Percentiles rank a stretch among this genome's conserved stretches.
Evolutionary conservation across 2,888 invertebrate genomes (phyloP).

Genomic region (Cybosia mesomella): DNA sequence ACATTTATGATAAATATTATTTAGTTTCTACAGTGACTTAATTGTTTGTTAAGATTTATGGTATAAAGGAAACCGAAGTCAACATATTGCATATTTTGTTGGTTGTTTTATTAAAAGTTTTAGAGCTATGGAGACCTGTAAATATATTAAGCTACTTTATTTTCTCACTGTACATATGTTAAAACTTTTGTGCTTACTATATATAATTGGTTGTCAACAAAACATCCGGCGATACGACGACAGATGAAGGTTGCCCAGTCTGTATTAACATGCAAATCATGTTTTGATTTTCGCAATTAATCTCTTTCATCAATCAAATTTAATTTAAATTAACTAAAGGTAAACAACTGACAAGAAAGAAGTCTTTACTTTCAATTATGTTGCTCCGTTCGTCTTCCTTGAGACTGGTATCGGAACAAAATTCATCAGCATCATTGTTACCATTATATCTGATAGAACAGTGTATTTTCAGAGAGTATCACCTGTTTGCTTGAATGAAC

Average conservation of each 20-base stretch:
- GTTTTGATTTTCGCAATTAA: neutral
- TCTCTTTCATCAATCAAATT: constrained; percentile 17
- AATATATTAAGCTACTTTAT: too few species aligned
- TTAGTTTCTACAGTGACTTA: neutral
- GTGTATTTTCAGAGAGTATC: neutral
- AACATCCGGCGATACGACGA: neutral
- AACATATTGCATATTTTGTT: too few species aligned
- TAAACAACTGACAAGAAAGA: constrained; percentile 41
- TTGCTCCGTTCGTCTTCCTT: constrained; percentile 27
- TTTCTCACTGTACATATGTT: neutral
- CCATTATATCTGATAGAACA: neutral
- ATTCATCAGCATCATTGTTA: constrained; percentile 5
- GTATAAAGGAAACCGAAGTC: neutral
- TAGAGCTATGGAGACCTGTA: too few species aligned
- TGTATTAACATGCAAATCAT: constrained; percentile 15
- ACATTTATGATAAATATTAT: neutral
- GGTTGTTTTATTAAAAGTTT: too few species aligned
- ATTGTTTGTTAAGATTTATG: neutral
- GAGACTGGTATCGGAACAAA: constrained; percentile 8
- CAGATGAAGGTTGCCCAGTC: neutral
- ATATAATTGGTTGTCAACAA: neutral
- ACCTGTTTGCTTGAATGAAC: neutral
- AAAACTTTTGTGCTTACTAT: neutral
- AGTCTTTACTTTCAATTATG: constrained; percentile 40
- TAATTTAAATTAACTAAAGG: constrained; percentile 44